These are phyloP conservation scores for Peromyscus attwateri DNA, from an alignment of 2,797 vertebrate species.

Conservation along the genomic window DNA sequence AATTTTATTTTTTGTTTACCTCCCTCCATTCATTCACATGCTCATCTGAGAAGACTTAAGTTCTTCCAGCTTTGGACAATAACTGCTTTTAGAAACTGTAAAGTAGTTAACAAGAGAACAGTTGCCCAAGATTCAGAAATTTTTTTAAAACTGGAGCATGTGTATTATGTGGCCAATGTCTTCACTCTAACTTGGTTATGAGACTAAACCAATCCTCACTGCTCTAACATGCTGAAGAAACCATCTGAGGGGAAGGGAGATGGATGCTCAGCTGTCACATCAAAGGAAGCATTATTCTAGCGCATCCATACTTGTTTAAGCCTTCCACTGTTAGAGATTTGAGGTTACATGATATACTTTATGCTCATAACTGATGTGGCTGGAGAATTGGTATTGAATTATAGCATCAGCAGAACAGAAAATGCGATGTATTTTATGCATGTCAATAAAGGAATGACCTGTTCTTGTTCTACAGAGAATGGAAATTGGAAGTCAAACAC, in stretches of 20 bases:
- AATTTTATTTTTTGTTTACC: slow-evolving; percentile 90
- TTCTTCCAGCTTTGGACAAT: slow-evolving; percentile 95
- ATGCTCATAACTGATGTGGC: slow-evolving; percentile 92
- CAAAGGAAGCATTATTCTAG: slow-evolving; percentile 89
- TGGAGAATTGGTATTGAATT: slow-evolving; percentile 93
- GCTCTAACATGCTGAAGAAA: slow-evolving; percentile 93
- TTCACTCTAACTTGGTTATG: slow-evolving; percentile 93
- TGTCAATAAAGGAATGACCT: slow-evolving; percentile 97
- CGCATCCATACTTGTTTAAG: slow-evolving; percentile 89
- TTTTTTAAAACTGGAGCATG: slow-evolving; percentile 92
- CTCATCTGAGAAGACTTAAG: slow-evolving; percentile 96
- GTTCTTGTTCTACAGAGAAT: slow-evolving; percentile 95
- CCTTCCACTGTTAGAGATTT: slow-evolving; percentile 91
- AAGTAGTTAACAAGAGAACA: slow-evolving; percentile 93
- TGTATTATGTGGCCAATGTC: slow-evolving; percentile 92
- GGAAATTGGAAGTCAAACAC: slow-evolving; percentile 92
- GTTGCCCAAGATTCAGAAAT: slow-evolving; percentile 92
- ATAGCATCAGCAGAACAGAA: slow-evolving; percentile 93
- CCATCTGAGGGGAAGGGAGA: slow-evolving; percentile 88
- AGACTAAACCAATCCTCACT: slow-evolving; percentile 91
- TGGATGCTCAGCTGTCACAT: slow-evolving; percentile 89
- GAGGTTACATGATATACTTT: slow-evolving; percentile 90
- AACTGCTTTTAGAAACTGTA: slow-evolving; percentile 94
- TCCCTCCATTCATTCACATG: slow-evolving; percentile 92
- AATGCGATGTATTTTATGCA: slow-evolving; percentile 98